phyloP scores from a whole-genome alignment of 23 tunicate species.

The Oikopleura albicans region DNA sequence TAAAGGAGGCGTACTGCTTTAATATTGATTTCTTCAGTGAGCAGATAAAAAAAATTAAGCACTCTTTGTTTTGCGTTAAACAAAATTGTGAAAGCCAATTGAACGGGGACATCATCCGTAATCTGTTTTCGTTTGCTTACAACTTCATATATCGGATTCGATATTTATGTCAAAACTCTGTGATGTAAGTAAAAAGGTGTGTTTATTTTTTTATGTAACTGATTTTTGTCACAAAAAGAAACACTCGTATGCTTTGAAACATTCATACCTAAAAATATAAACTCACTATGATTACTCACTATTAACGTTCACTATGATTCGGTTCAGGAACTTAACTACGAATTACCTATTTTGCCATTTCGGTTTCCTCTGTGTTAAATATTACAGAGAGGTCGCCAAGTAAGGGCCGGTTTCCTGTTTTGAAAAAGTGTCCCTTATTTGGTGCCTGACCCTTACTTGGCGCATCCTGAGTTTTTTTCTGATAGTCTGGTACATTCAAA shows the following conservation, averaged over 20 bases:
- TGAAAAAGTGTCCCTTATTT: no score
- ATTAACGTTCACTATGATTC: no score
- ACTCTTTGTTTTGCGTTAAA: not conserved
- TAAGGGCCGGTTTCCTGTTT: no score
- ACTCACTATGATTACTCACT: no score
- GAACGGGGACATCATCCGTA: not conserved
- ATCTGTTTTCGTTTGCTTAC: no score
- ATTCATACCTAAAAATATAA: not conserved
- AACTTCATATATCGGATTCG: not conserved
- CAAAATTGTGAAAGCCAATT: not conserved
- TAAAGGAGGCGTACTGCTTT: not conserved
- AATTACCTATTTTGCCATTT: no score
- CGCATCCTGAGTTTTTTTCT: no score
- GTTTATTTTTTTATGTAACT: not conserved
- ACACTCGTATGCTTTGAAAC: not conserved
- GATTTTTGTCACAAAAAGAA: not conserved
- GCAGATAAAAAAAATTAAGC: not conserved
- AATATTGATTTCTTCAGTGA: not conserved
- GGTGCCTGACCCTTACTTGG: no score
- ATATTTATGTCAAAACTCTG: not conserved
- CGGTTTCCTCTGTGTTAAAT: no score
- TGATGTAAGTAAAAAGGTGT: not conserved
- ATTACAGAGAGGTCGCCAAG: no score
- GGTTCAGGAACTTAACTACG: no score
- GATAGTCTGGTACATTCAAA: no score